phyloP scores from a whole-genome alignment of 2,888 invertebrate genomes.

The Saturnia pavonia region DNA sequence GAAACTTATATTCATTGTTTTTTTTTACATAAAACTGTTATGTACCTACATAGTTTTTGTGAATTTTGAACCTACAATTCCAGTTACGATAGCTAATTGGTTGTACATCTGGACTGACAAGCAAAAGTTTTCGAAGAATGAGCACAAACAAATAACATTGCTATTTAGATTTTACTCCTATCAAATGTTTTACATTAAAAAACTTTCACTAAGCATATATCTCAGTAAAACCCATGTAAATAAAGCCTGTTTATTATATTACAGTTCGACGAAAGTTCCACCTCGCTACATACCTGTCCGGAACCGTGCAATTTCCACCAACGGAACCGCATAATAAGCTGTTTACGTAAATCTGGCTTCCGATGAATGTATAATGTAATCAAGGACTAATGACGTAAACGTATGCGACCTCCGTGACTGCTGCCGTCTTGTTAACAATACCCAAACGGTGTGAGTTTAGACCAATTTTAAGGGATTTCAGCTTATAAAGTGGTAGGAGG shows the following conservation, averaged over 20 bases:
- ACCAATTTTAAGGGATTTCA: conserved; percentile 12
- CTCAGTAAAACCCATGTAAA: neutral
- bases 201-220: neutral
- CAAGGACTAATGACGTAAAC: conserved; percentile 53
- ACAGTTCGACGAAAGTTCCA: neutral
- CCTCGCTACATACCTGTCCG: conserved; percentile 33
- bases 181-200: neutral
- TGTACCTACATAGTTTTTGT: too few relatives aligned
- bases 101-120: too few relatives aligned
- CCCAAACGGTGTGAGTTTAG: conserved; percentile 30
- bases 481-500: neutral
- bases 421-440: conserved; percentile 24
- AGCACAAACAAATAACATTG: too few relatives aligned
- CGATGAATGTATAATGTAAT: conserved; percentile 77
- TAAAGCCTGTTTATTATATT: neutral
- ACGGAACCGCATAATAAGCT: conserved; percentile 59
- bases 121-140: too few relatives aligned
- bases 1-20: too few relatives aligned
- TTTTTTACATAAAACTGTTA: too few relatives aligned
- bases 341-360: conserved; percentile 67
- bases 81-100: too few relatives aligned
- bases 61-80: too few relatives aligned
- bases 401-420: conserved; percentile 39
- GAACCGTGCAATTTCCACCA: conserved; percentile 47
- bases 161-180: neutral